Evolutionary conservation across 2,888 invertebrate species (phyloP).

Genomic region (Cerceris rybyensis): DNA sequence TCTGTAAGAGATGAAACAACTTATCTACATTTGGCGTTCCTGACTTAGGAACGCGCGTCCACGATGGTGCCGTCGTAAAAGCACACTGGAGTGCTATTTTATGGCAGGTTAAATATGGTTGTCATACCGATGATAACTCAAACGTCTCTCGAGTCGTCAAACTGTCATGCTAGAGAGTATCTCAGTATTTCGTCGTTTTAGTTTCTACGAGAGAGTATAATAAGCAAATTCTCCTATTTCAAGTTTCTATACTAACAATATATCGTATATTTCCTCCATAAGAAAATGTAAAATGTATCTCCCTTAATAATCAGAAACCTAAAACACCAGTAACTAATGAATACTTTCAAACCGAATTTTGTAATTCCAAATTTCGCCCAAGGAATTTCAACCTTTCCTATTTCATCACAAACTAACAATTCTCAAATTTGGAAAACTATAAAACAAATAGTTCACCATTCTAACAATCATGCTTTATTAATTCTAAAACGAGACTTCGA

Average conservation of each 20-base stretch:
- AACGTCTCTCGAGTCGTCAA: constrained; percentile 69
- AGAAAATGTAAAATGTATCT: too few species aligned
- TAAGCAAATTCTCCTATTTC: constrained; percentile 21
- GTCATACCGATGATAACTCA: constrained; percentile 66
- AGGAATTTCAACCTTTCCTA: too few species aligned
- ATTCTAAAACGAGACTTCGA: too few species aligned
- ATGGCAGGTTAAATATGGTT: constrained; percentile 62
- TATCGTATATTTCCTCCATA: constrained; percentile 15
- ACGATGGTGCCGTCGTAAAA: constrained; percentile 56
- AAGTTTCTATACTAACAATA: neutral
- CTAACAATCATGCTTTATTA: too few species aligned
- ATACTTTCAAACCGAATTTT: too few species aligned
- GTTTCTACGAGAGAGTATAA: constrained; percentile 9
- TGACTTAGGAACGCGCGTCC: constrained; percentile 17
- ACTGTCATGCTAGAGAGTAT: constrained; percentile 60
- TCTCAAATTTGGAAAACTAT: too few species aligned
- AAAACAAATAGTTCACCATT: too few species aligned
- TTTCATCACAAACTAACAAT: too few species aligned
- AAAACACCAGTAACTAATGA: too few species aligned
- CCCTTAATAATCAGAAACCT: too few species aligned
- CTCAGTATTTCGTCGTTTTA: constrained; percentile 50
- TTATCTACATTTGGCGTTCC: constrained; percentile 43
- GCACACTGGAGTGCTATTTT: constrained; percentile 63
- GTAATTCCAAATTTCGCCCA: too few species aligned
- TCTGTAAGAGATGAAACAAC: constrained; percentile 40